Evolutionary conservation across 2,113 vertebrate genomes (phyloP).

Genomic region (Syngnathus typhle): DNA sequence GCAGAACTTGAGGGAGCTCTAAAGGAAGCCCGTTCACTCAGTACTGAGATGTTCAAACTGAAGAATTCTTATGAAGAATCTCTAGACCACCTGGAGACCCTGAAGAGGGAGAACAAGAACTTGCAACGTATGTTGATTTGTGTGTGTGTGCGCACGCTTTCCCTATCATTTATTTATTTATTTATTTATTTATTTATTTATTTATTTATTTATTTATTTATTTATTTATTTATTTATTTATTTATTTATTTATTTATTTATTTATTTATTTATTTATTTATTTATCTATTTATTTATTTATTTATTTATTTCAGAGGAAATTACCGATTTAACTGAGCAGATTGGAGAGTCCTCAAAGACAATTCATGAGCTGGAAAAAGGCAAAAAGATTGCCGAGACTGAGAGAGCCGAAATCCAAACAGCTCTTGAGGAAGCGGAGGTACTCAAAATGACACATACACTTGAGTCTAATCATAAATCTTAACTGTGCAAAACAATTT

Average conservation of each 20-base stretch:
- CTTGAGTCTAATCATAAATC: neutral
- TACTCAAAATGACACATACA: constrained; percentile 20
- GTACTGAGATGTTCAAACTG: constrained; percentile 80
- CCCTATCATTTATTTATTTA: neutral
- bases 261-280: neutral
- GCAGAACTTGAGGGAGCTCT: constrained; percentile 74
- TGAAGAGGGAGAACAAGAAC: constrained; percentile 79
- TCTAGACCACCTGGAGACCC: constrained; percentile 78
- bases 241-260: neutral
- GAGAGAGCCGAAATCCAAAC: constrained; percentile 68
- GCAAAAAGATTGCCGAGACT: constrained; percentile 58
- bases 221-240: neutral
- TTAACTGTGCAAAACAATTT: neutral
- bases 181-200: neutral
- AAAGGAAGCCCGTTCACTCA: constrained; percentile 76
- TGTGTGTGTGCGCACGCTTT: neutral
- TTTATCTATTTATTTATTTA: neutral
- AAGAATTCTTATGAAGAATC: constrained; percentile 82
- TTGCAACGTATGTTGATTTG: constrained; percentile 60
- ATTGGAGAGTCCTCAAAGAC: constrained; percentile 68
- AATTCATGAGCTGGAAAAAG: constrained; percentile 70
- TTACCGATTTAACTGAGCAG: constrained; percentile 66
- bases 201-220: neutral
- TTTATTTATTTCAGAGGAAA: constrained; percentile 57
- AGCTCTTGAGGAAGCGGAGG: constrained; percentile 70